A percentile compares a stretch with the other conserved stretches of the same genome.
Evolutionary conservation across 2,888 invertebrate genomes (phyloP).

Genomic region (Drosophila multiciliata): DNA sequence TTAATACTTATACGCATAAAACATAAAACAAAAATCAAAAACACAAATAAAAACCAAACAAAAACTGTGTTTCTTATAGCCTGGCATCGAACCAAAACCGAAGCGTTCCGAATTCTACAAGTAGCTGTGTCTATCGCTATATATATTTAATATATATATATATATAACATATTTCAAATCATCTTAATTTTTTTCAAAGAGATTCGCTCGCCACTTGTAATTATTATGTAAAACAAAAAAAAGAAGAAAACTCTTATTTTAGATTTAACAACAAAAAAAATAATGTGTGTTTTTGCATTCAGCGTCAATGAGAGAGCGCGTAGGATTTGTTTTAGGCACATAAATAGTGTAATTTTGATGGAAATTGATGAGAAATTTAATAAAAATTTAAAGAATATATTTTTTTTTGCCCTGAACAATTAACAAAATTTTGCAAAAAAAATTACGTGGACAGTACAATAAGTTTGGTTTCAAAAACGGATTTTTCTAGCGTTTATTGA

Average conservation of each 20-base stretch:
- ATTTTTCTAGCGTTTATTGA: constrained; percentile 76
- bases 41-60: constrained; percentile 45
- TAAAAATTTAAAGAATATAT: constrained; percentile 70
- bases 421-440: neutral
- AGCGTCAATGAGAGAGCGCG: constrained; percentile 27
- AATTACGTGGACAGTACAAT: neutral
- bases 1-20: constrained; percentile 57
- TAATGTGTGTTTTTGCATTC: constrained; percentile 61
- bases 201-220: constrained; percentile 59
- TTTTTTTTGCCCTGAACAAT: neutral
- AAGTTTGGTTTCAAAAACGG: constrained; percentile 61
- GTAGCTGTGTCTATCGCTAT: constrained; percentile 34
- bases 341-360: constrained; percentile 73
- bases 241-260: constrained; percentile 55
- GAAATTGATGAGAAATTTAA: constrained; percentile 65
- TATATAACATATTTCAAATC: constrained; percentile 42
- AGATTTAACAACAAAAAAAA: constrained; percentile 54
- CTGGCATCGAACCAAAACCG: constrained; percentile 4
- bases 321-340: constrained; percentile 71
- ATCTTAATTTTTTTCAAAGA: constrained; percentile 48
- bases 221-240: constrained; percentile 74
- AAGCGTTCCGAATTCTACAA: constrained; percentile 23
- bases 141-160: constrained; percentile 19
- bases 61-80: constrained; percentile 54
- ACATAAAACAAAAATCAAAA: constrained; percentile 32